Conservation (phyloP, 2,888 invertebrate species). For the Iselma pallidipennis region DNA sequence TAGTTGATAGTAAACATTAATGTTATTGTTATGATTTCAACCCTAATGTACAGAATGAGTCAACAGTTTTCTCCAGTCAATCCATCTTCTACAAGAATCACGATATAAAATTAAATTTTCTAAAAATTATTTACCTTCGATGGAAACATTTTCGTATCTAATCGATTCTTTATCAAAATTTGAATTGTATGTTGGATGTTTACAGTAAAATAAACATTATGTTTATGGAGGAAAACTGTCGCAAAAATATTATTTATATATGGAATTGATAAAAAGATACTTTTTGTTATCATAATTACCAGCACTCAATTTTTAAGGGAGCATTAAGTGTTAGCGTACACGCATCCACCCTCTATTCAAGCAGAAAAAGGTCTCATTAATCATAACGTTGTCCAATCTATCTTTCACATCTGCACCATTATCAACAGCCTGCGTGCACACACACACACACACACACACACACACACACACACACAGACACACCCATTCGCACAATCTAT, state of each 20-base stretch:
- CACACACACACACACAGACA: not conserved
- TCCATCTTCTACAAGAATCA: not conserved
- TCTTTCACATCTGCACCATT: not conserved
- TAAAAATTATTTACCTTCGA: not conserved
- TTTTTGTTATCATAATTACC: not conserved
- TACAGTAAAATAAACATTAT: not conserved
- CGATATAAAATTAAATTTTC: not conserved
- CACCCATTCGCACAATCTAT: not conserved
- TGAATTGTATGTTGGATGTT: not conserved
- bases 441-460: not conserved
- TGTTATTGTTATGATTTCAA: not conserved
- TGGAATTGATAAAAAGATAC: not conserved
- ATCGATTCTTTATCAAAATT: not conserved
- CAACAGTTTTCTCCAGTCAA: not conserved
- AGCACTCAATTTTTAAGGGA: not conserved
- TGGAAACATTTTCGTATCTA: not conserved
- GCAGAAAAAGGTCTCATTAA: slow-evolving; percentile 2
- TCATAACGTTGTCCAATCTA: not conserved
- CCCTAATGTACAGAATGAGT: not conserved
- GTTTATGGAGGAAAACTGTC: no score
- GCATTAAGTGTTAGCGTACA: no score
- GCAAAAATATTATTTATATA: not conserved
- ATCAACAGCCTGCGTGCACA: not conserved
- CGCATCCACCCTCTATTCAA: not conserved
- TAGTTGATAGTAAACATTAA: not conserved